A percentile compares a stretch with the other conserved stretches of the same genome.
Evolutionary conservation across 2,797 vertebrate species (phyloP).

Genomic region (Lacerta bilineata): DNA sequence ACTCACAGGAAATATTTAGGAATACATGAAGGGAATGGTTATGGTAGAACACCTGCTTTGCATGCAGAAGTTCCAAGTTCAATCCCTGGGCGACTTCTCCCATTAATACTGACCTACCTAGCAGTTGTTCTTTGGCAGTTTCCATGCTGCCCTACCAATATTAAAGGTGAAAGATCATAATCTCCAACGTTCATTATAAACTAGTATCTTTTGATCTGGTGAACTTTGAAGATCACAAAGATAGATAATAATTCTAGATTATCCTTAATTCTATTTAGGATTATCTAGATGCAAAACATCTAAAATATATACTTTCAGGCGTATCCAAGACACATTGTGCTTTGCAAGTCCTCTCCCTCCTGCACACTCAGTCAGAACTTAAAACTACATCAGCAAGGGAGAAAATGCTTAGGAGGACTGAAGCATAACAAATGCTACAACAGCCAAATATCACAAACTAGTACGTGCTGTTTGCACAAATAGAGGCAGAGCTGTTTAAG

Average conservation of each 20-base stretch:
- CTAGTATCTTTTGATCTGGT: neutral
- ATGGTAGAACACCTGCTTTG: too few relatives aligned
- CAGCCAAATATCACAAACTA: neutral
- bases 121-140: neutral
- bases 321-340: neutral
- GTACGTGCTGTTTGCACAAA: neutral
- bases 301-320: neutral
- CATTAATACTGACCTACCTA: neutral
- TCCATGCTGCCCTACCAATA: neutral
- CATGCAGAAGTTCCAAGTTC: too few relatives aligned
- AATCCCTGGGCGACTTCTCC: too few relatives aligned
- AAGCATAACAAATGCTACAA: slow-evolving; percentile 1
- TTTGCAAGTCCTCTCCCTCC: neutral
- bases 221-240: neutral
- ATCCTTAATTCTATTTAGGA: neutral
- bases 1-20: neutral
- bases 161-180: neutral
- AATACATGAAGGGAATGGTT: neutral
- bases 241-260: neutral
- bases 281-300: neutral
- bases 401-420: neutral
- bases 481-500: neutral
- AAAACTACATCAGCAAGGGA: neutral
- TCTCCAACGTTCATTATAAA: neutral
- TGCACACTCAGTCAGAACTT: neutral